Base-by-base conservation (phyloP, 2,797 vertebrate species). In the Anguilla obscura region DNA sequence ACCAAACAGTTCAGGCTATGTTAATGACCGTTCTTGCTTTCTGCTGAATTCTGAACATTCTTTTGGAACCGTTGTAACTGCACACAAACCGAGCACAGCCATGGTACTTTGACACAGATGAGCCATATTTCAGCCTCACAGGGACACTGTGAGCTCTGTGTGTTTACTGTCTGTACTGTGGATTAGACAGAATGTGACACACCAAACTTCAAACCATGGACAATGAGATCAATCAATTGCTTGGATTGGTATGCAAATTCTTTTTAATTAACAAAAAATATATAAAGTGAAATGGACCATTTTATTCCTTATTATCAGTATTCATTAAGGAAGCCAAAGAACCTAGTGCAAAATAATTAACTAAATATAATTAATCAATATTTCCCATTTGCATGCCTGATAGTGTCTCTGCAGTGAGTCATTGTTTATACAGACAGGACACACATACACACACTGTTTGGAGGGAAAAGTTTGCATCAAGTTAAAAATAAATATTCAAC, bases 31-130 rank as follows among this genome's bases (percentile, higher is more conserved):
- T 58, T 40, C 8, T 12, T 66, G 58, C 36, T 24, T 60, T 85
- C 54, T 63, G 30, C 84, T 84, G 82, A 27, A 60, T 56, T 85
- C 56, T 85, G 52, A 66, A 60, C 58, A 85, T 85, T 85, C 56
- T 18, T 66, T 18, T 9, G 9, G 58, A 58, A 60, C 30, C 30
- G 21, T 85, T 63, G 14, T 45, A 12, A 36, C 56, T 24, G 30
- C 14, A 14, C 30, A 27, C 33, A 52, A 83, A 83, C 80, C n/a
- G 52, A 52, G 54, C 58, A 36, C 84, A 58, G 83, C 83, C 50
- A 84, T 30, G 40, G 54, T 58, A 56, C 33, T 60, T 24, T 40
- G 56, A 85, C 18, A 63, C 36, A 21, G 5, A 82, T 50, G 7
- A 82, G 40, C 1, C 24, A n/a, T n/a, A 82, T 1, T 9, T 82